Evolutionary conservation across 2,888 invertebrate genomes (phyloP), one percentile per base, ranked within the genome.

Genomic region (Phanerotoma sp.): DNA sequence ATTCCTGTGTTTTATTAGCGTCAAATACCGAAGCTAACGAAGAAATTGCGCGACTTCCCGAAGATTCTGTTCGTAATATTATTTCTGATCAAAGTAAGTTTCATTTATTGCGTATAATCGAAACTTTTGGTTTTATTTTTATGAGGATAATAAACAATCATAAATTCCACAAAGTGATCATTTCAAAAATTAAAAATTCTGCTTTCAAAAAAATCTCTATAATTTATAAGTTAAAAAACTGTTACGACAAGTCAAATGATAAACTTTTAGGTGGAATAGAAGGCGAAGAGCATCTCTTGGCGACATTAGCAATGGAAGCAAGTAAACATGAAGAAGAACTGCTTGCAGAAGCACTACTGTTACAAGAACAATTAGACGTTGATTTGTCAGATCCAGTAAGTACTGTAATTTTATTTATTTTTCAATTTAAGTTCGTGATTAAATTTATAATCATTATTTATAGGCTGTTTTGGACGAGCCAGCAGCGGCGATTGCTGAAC

Each of bases 251-350:
- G n/a, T n/a, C n/a, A n/a, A n/a, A n/a, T n/a, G n/a, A n/a, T n/a
- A n/a, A n/a, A n/a, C n/a, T 51, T 57, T 18, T 49, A 77, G 76
- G 67, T 57, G 68, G 68, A 28, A 74, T 76, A 28, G 76, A 76
- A 60, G 71, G 72, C 7, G 74, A 75, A 51, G 77, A 77, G 49
- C 71, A 75, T 62, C 66, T 77, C 50, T 55, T 77, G 15, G 75
- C 75, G 6, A 72, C 77, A 4, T 64, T 77, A 28, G 75, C 72
- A 58, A 75, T 77, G 74, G 75, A 75, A 46, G 73, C 75, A 3
- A 69, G 58, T 20, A 76, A 77, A 55, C 71, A 74, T 38, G 77
- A 77, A 53, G 76, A 74, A 46, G 75, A 76, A 48, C 60, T 77
- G 32, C 62, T 77, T 9, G 75, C 75, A 2, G 76, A 76, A 57